phyloP scores from a whole-genome alignment of 2,797 vertebrate genomes.

The Naso thynnoides region DNA sequence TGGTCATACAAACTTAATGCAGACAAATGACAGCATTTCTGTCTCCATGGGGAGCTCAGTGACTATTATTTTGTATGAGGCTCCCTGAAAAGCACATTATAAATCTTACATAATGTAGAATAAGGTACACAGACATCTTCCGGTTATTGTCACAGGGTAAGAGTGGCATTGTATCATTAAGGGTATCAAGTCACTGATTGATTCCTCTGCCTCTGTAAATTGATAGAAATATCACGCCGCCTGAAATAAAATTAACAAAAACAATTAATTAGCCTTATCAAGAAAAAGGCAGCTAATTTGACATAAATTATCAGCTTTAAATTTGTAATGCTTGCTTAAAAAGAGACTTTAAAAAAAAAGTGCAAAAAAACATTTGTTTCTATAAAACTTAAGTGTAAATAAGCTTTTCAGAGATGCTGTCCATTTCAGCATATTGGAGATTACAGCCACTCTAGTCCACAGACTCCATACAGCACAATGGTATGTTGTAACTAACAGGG shows the following conservation, averaged over 20 bases:
- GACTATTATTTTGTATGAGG: not conserved
- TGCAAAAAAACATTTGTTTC: too few relatives aligned
- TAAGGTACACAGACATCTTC: not conserved
- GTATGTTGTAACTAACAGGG: too few relatives aligned
- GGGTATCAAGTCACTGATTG: not conserved
- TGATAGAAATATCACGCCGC: not conserved
- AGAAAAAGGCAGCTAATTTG: too few relatives aligned
- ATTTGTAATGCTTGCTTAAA: too few relatives aligned
- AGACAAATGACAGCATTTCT: not conserved
- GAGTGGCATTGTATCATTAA: not conserved
- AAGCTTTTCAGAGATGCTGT: too few relatives aligned
- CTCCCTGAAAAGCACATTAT: not conserved
- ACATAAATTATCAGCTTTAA: too few relatives aligned
- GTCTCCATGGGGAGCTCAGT: not conserved
- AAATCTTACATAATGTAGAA: not conserved
- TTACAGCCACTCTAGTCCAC: too few relatives aligned
- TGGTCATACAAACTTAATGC: conserved; percentile 38
- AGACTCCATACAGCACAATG: too few relatives aligned
- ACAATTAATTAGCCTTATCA: too few relatives aligned
- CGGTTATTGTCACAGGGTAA: not conserved
- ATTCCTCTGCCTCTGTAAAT: not conserved
- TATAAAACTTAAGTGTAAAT: too few relatives aligned
- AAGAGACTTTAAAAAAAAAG: too few relatives aligned
- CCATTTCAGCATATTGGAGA: too few relatives aligned
- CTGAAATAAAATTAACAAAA: not conserved